phyloP scores from a whole-genome alignment of 2,113 vertebrate genomes.

The Paramormyrops kingsleyae region DNA sequence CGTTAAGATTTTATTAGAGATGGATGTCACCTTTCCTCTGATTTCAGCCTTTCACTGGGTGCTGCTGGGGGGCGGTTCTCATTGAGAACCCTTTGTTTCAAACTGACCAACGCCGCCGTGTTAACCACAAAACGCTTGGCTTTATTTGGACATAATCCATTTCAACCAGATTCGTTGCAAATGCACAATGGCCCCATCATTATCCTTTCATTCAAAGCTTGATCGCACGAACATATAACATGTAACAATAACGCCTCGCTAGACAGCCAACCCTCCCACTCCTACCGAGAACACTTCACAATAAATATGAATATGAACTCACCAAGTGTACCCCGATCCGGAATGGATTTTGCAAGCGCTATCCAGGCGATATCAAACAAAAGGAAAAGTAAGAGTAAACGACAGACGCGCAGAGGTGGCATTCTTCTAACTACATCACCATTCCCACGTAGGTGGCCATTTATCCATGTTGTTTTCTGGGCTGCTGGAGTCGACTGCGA shows the following conservation, averaged over 20 bases:
- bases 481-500: constrained; percentile 21
- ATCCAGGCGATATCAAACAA: constrained; percentile 23
- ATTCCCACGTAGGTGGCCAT: constrained; percentile 18
- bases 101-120: not conserved
- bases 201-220: not conserved
- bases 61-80: constrained; percentile 5
- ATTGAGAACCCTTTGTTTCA: constrained; percentile 19
- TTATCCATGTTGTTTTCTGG: constrained; percentile 41
- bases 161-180: not conserved
- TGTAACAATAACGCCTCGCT: not conserved
- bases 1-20: not conserved
- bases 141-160: constrained; percentile 2
- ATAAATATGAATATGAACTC: constrained; percentile 25
- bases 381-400: constrained; percentile 27
- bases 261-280: constrained; percentile 2
- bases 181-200: constrained; percentile 27
- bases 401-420: constrained; percentile 29
- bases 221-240: not conserved
- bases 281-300: not conserved
- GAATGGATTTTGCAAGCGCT: constrained; percentile 28
- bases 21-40: not conserved
- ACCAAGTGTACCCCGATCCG: constrained; percentile 31
- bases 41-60: not conserved
- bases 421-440: constrained; percentile 42
- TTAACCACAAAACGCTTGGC: not conserved